Evolutionary conservation across 2,888 invertebrate genomes (phyloP), one percentile per base, ranked within the genome.

Genomic region (Caenorhabditis sulstoni): DNA sequence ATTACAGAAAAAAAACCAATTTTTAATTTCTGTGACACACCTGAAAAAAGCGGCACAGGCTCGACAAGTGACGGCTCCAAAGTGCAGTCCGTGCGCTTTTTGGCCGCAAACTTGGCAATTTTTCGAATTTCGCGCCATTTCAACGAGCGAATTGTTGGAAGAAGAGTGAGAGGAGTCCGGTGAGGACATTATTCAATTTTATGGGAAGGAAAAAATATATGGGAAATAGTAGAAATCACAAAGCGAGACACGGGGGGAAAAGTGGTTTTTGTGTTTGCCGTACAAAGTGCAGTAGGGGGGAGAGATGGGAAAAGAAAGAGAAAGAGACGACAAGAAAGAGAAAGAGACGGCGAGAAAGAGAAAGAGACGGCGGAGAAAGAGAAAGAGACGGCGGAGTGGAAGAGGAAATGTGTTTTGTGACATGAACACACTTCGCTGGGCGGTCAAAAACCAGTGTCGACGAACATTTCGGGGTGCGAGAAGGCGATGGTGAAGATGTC

Each of bases 1-100:
- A n/a, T n/a, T n/a, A n/a, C n/a, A n/a, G n/a, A n/a, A n/a, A n/a
- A n/a, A n/a, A n/a, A n/a, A n/a, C n/a, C n/a, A n/a, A n/a, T 45
- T 12, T 44, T 1, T 16, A 20, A 29, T 45, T 59, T 45, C 16
- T 4, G n/a, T 16, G 9, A 23, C 16, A n/a, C 18, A 76, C 77
- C 80, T 35, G 41, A 81, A 81, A 58, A 81, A 81, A 4, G 81
- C 81, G n/a, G 77, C 81, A 57, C 81, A 81, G 2, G 81, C 81
- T 8, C 81, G 52, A 59, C 81, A 81, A 20, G 73, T 73, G 39
- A 74, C 20, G 3, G 76, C 81, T 11, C 81, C 81, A 45, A 81
- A 81, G 58, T 81, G 81, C 9, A 64, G 22, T 12, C 81, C 81
- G 53, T 76, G 76, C 0, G 67, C 66, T 5, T 57, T 58, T 23